Evolutionary conservation across 2,888 invertebrate species (phyloP), one percentile per base, ranked within the genome.

Genomic region (Drosophila koepferae): DNA sequence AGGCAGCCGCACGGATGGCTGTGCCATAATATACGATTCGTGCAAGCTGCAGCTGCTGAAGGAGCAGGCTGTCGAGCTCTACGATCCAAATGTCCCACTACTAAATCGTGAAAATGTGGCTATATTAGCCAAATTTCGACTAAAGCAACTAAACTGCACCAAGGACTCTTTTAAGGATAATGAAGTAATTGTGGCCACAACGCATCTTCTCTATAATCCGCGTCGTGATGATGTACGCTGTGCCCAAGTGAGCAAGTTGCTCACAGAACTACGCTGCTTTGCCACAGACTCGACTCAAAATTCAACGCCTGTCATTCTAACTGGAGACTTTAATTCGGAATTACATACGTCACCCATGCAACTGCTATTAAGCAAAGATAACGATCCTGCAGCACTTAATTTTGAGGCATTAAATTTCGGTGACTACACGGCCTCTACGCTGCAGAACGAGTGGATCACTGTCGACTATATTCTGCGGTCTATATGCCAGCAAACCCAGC

Each of bases 191-290:
- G 95, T 99, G 1, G 97, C 98, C 5, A 99, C 98, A 14, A 99
- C 99, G 0, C 99, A 99, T 93, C 94, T 99, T 53, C 94, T 99
- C 12, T 99, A 97, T 92, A 99, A 99, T 94, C 98, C 98, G 0
- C 95, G 94, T 80, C 94, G 99, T 44, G 96, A 97, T 23, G 99
- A 99, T 92, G 95, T 99, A 1, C 95, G 98, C 80, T 94, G 99
- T 38, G 98, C 97, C 0, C 99, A 99, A 93, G 94, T 96, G 44
- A 96, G 97, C 87, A 92, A 97, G 41, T 94, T 99, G 10, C 93
- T 99, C 14, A 96, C 97, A 0, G 97, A 98, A 93, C 94, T 99
- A 6, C 97, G 98, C 80, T 94, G 96, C 82, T 95, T 97, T 79
- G 95, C 97, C 0, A 96, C 5, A 7, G 63, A 92, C 92, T 8